Percentiles rank a stretch among this genome's conserved stretches.
Conservation (phyloP, 2,797 vertebrate genomes). For the Chelonia mydas region DNA sequence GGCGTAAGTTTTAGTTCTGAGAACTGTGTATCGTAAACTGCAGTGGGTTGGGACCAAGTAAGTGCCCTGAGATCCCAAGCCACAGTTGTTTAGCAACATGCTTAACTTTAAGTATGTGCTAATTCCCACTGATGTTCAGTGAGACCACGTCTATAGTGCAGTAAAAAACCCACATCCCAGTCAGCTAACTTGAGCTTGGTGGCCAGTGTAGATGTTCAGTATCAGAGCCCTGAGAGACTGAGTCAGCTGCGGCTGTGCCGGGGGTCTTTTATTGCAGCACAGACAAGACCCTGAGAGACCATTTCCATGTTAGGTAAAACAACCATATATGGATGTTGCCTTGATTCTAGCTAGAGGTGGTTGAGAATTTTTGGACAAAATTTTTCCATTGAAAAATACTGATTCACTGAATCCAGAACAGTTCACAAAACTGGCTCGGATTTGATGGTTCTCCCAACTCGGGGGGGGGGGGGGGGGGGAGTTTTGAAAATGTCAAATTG, state of each 20-base stretch:
- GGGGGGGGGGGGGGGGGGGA: neutral
- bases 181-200: neutral
- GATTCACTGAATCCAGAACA: neutral
- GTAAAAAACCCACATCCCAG: neutral
- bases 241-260: neutral
- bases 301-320: neutral
- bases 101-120: neutral
- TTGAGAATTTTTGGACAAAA: neutral
- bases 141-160: neutral
- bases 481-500: neutral
- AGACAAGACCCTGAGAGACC: neutral
- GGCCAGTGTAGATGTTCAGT: neutral
- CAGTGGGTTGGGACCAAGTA: neutral
- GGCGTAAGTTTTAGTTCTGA: neutral
- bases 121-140: neutral
- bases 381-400: neutral
- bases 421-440: neutral
- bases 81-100: neutral
- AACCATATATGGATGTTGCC: neutral
- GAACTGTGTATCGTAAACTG: neutral
- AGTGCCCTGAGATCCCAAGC: neutral
- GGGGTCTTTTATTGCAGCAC: neutral
- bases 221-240: neutral
- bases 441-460: neutral
- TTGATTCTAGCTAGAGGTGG: neutral